Evolutionary conservation across 2,888 invertebrate species (phyloP), one percentile per base, ranked within the genome.

Genomic region (Tuta absoluta): DNA sequence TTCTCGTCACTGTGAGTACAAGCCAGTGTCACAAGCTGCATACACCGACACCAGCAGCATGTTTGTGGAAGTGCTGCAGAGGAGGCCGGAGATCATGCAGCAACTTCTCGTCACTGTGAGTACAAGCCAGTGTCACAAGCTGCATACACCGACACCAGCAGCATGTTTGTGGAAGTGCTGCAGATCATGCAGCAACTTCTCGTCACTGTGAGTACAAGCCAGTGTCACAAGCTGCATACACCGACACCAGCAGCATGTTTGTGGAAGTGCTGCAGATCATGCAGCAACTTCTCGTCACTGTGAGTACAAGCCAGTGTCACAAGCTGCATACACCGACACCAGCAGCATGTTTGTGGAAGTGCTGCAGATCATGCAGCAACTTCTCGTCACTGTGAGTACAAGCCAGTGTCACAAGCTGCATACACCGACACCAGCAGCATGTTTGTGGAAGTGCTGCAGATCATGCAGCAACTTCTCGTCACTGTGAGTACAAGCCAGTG

Each of bases 141-240:
- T 17, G n/a, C 14, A 5, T 5, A n/a, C n/a, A n/a, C 48, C 14
- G 17, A 48, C n/a, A 48, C 48, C 5, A 5, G 17, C 48, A 48
- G 84, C 68, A 90, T 91, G 93, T 92, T 88, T 80, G 86, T 86
- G 1, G 92, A 93, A 75, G 92, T 93, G 66, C 92, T 99, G 71
- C 98, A 99, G 87, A 97, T 99, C 75, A 93, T 99, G 77, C 98
- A 98, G 79, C 96, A 98, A 91, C 95, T 99, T 89, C 91, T 99
- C 75, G 96, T 97, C 70, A 98, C 98, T 41, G 96, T 91, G 38
- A 77, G 83, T 76, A 11, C 11, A 33, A n/a, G 5, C 33, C 5
- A 8, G 33, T 33, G 33, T 33, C 4, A 33, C 5, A 8, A 8
- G 8, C 33, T 7, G 33, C 83, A n/a, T n/a, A n/a, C n/a, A 85